These are phyloP conservation scores for Micromesistius poutassou DNA, from an alignment of 2,797 vertebrate genomes.

Conservation along the genomic window DNA sequence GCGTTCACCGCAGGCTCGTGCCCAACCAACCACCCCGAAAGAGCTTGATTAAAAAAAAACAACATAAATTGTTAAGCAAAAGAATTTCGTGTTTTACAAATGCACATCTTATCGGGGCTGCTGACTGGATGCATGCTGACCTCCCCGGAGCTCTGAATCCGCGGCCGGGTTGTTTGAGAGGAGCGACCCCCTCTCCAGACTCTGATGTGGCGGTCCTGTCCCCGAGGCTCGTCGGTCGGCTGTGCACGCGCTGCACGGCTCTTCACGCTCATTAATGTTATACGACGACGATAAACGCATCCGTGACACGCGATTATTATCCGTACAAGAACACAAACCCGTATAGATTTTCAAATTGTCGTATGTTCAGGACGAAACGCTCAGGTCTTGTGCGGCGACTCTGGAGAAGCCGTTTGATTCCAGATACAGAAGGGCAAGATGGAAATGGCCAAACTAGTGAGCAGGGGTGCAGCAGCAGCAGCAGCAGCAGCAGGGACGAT, in stretches of 20 bases:
- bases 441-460: slow-evolving; percentile 74
- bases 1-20: slow-evolving; percentile 31
- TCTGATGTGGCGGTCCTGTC: slow-evolving; percentile 74
- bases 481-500: slow-evolving; percentile 68
- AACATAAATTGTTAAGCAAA: slow-evolving; percentile 27
- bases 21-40: slow-evolving; percentile 34
- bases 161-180: too few species aligned
- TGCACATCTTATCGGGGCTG: slow-evolving; percentile 10
- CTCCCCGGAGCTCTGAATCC: too few species aligned
- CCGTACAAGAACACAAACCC: slow-evolving; percentile 59
- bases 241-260: slow-evolving; percentile 77
- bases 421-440: slow-evolving; percentile 82
- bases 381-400: slow-evolving; percentile 99
- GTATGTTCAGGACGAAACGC: slow-evolving; percentile 99
- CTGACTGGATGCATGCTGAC: slow-evolving; percentile 63
- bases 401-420: slow-evolving; percentile 96
- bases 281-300: slow-evolving; percentile 59
- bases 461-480: slow-evolving; percentile 52
- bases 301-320: slow-evolving; percentile 60
- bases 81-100: slow-evolving; percentile 2
- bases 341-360: slow-evolving; percentile 80
- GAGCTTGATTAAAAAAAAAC: slow-evolving; percentile 41
- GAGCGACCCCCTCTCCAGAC: slow-evolving; percentile 21
- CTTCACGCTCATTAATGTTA: slow-evolving; percentile 74
- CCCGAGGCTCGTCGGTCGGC: slow-evolving; percentile 67